Percentiles rank a stretch among this genome's conserved stretches.
Evolutionary conservation across 2,797 vertebrate species (phyloP).

Genomic region (Platyrinchus mystaceus): DNA sequence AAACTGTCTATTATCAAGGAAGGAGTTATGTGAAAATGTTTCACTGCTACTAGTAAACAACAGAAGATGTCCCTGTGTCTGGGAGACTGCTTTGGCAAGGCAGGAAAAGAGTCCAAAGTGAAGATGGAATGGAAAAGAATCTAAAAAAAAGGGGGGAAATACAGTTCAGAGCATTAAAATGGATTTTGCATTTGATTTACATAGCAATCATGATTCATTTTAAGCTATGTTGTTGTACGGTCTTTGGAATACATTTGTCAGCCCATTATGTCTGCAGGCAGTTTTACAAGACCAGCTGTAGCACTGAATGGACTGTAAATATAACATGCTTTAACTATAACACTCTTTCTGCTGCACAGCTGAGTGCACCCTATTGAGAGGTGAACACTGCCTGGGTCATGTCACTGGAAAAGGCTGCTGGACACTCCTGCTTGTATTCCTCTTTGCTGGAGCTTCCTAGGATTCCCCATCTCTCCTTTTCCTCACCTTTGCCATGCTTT

Average conservation of each 20-base stretch:
- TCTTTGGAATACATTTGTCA: neutral
- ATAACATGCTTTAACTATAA: neutral
- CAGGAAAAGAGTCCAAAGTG: neutral
- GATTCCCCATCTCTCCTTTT: neutral
- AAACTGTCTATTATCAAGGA: neutral
- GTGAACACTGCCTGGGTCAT: neutral
- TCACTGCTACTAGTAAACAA: neutral
- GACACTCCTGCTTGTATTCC: neutral
- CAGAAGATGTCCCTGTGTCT: neutral
- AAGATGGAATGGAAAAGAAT: neutral
- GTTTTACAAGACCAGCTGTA: neutral
- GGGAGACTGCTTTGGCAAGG: neutral
- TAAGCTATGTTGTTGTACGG: neutral
- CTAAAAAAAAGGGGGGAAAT: neutral
- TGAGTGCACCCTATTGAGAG: neutral
- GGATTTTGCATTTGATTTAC: conserved; percentile 1
- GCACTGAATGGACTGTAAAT: neutral
- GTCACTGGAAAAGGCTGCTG: neutral
- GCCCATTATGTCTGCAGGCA: neutral
- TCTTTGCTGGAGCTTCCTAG: neutral
- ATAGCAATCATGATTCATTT: neutral
- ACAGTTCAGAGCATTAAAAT: neutral
- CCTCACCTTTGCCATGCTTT: neutral
- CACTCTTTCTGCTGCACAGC: neutral
- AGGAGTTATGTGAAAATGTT: neutral